phyloP scores from a whole-genome alignment of 2,113 vertebrate genomes.

The Cygnus buccinator region DNA sequence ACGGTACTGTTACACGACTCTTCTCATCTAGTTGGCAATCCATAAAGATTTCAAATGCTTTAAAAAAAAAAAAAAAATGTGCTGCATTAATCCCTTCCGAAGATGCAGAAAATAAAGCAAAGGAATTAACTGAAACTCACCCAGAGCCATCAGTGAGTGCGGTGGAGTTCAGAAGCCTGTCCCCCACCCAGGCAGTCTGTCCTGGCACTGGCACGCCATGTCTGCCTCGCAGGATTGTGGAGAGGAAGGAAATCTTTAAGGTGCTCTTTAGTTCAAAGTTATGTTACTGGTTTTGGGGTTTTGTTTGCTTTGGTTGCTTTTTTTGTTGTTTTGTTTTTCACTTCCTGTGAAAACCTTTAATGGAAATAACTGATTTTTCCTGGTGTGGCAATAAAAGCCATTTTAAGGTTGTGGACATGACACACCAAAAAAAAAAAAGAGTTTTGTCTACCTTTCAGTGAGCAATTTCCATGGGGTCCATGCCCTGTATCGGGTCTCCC shows the following conservation, averaged over 20 bases:
- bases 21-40: background rate
- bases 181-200: accelerated
- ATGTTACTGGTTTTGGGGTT: no score
- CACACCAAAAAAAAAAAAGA: background rate
- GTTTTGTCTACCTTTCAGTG: background rate
- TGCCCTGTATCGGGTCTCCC: background rate
- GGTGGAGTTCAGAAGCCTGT: background rate
- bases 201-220: no score
- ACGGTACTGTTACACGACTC: background rate
- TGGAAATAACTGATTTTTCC: background rate
- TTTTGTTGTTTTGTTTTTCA: background rate
- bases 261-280: no score
- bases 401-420: background rate
- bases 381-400: no score
- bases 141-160: background rate
- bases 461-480: background rate
- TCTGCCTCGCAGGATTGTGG: background rate
- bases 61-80: background rate
- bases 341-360: background rate
- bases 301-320: background rate
- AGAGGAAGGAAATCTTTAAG: background rate
- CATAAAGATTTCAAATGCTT: background rate
- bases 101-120: background rate
- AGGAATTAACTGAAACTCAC: background rate
- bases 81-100: background rate